A percentile compares a stretch with the other conserved stretches of the same genome.
phyloP scores from a whole-genome alignment of 2,888 invertebrate genomes.

The Limnephilus auricula region DNA sequence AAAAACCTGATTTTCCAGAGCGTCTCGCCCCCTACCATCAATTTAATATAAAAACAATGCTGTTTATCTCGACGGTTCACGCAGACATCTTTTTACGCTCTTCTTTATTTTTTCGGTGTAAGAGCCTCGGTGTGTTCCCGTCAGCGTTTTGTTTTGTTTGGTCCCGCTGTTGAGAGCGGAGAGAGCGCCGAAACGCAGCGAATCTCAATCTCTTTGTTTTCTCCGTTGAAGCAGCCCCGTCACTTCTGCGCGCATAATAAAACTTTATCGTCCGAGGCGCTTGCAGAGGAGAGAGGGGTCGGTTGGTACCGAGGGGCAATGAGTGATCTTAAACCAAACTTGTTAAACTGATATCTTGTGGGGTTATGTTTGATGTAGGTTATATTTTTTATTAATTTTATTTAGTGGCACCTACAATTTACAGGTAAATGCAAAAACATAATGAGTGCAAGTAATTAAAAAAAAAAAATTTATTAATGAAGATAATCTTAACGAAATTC shows the following conservation, averaged over 20 bases:
- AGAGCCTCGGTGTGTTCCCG: constrained; percentile 9
- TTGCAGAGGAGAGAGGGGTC: constrained; percentile 9
- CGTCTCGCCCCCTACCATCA: neutral
- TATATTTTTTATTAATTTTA: too few relatives aligned
- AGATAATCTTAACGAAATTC: too few relatives aligned
- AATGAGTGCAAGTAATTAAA: too few relatives aligned
- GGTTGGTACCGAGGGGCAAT: neutral
- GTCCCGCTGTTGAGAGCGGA: neutral
- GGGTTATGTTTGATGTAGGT: neutral
- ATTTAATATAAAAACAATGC: neutral
- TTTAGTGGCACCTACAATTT: too few relatives aligned
- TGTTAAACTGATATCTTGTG: neutral
- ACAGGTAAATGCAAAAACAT: too few relatives aligned
- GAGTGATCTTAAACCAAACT: neutral
- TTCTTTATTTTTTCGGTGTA: neutral
- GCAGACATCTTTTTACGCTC: neutral
- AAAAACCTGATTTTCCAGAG: neutral
- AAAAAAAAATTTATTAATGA: too few relatives aligned
- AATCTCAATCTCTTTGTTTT: constrained; percentile 47
- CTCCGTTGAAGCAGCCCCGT: constrained; percentile 20
- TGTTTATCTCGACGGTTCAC: neutral
- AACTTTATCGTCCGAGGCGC: constrained; percentile 17
- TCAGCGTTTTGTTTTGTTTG: constrained; percentile 37
- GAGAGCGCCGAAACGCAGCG: constrained; percentile 42
- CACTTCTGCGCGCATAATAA: constrained; percentile 41